These are phyloP conservation scores for Hecatera dysodea DNA, from an alignment of 2,888 invertebrate genomes.

Conservation along the genomic window DNA sequence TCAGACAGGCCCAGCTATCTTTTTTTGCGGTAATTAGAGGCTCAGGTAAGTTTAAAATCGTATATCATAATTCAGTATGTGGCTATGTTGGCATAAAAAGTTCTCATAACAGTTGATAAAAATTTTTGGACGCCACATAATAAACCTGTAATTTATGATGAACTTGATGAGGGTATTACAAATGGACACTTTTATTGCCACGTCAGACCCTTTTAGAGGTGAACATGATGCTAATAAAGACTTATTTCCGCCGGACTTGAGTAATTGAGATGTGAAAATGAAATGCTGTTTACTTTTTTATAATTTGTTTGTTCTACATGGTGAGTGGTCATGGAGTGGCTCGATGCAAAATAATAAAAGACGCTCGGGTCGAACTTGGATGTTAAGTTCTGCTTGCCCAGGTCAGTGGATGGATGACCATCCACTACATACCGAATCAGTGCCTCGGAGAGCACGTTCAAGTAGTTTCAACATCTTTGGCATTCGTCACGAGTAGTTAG, in stretches of 20 bases:
- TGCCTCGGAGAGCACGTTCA: too few species aligned
- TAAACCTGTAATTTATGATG: slow-evolving; percentile 71
- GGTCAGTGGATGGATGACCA: too few species aligned
- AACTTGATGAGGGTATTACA: slow-evolving; percentile 76
- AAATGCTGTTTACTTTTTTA: slow-evolving; percentile 15
- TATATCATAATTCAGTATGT: background rate
- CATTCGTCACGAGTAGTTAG: too few species aligned
- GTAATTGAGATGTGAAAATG: slow-evolving; percentile 35
- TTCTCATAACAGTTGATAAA: slow-evolving; percentile 62
- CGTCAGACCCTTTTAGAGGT: slow-evolving; percentile 67
- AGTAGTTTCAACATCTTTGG: too few species aligned
- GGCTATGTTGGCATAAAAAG: background rate
- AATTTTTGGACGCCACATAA: slow-evolving; percentile 63
- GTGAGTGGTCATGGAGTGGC: too few species aligned
- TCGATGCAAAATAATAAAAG: too few species aligned
- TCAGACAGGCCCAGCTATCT: background rate
- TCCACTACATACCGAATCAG: too few species aligned
- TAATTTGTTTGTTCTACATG: background rate
- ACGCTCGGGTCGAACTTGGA: too few species aligned
- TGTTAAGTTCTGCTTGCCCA: too few species aligned
- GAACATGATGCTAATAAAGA: slow-evolving; percentile 61
- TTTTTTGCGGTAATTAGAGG: background rate
- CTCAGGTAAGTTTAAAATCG: too few species aligned
- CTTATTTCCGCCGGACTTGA: slow-evolving; percentile 49
- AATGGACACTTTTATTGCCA: slow-evolving; percentile 77